Evolutionary conservation across 2,888 invertebrate genomes (phyloP), one percentile per base, ranked within the genome.

Genomic region (Morpho deidamia): DNA sequence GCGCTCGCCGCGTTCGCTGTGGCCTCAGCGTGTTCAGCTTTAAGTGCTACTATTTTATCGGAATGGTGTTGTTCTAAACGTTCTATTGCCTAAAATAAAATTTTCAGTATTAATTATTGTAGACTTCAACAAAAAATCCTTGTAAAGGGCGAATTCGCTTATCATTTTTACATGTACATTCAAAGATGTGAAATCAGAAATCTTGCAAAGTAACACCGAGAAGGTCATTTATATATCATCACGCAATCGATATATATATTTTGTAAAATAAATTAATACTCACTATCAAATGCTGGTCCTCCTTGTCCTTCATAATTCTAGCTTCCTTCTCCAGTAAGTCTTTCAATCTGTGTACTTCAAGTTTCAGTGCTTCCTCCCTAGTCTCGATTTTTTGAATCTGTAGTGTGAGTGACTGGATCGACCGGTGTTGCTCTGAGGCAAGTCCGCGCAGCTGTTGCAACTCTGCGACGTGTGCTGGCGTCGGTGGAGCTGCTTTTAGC

Each of bases 371-470:
- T 43, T 91, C 90, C 59, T 93, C 93, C 8, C 87, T 77, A 0
- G 87, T 84, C 66, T 89, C 86, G 42, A 81, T 78, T 8, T 69
- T 64, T 58, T 88, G 92, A 47, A 92, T 84, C 66, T 92, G 92
- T 1, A 83, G 64, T 0, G 81, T 83, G 40, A 93, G 82, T 0
- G 89, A 78, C 60, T 92, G 86, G 4, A 93, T 81, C 0, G 91
- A 83, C 1, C 87, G 83, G 67, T 93, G 92, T 63, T 93, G 92
- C 56, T 93, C 92, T 0, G 90, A 77, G 0, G 91, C 91, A 11
- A 92, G 64, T 0, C 91, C 92, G 43, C 87, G 67, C 0, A 89
- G 66, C 42, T 88, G 87, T 8, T 81, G 77, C 0, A 88, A 68
- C 42, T 89, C 88, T 0, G 83, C 84, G 0, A 84, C 48, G 35